Evolutionary conservation across 2,113 vertebrate species (phyloP).

Genomic region (Diadophis punctatus): DNA sequence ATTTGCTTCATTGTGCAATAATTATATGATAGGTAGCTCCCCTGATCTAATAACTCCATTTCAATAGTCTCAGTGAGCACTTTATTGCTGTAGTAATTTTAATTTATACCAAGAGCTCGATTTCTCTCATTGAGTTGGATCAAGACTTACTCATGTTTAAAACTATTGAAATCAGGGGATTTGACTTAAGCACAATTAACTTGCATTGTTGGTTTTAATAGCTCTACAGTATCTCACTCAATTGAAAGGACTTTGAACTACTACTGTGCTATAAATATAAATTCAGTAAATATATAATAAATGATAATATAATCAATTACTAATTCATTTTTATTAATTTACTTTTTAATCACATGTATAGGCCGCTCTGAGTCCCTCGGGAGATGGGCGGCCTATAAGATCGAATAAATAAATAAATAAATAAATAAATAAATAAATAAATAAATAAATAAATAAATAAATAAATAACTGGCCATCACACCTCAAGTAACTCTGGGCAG

Average conservation of each 20-base stretch:
- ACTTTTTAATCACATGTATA: not conserved
- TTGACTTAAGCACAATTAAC: not conserved
- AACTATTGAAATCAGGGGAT: not conserved
- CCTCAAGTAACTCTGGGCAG: not conserved
- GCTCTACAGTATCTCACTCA: not conserved
- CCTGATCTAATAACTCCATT: not conserved
- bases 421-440: too few relatives aligned
- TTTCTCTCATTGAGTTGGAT: not conserved
- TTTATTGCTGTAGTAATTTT: not conserved
- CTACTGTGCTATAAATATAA: not conserved
- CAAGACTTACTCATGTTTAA: not conserved
- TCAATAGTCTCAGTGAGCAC: not conserved
- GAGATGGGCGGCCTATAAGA: too few relatives aligned
- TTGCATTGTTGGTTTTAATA: not conserved
- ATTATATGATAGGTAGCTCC: not conserved
- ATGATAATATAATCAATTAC: not conserved
- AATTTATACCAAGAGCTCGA: not conserved
- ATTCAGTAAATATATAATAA: not conserved
- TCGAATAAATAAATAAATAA: too few relatives aligned
- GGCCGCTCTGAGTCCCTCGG: too few relatives aligned
- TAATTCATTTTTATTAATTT: not conserved
- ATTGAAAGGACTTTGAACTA: not conserved
- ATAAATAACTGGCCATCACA: not conserved
- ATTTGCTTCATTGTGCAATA: not conserved
- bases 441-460: too few relatives aligned